Evolutionary conservation across 1,140 invertebrate species (phyloP).

Genomic region (Acromyrmex echinatior): DNA sequence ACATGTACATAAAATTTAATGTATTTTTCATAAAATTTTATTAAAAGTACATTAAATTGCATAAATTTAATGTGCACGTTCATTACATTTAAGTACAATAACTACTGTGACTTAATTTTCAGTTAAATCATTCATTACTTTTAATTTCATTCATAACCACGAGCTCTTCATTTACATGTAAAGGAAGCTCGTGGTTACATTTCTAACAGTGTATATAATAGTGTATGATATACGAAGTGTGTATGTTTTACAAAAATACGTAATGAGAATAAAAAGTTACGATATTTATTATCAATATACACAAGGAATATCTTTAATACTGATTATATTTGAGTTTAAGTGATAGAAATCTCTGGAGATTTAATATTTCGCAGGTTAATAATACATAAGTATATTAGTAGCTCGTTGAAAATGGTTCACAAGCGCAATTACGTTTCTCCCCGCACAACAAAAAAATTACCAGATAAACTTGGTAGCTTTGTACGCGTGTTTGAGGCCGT

Average conservation of each 20-base stretch:
- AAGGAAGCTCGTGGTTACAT: too few species aligned
- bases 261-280: not conserved
- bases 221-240: not conserved
- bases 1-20: too few species aligned
- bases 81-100: too few species aligned
- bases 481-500: slow-evolving; percentile 11
- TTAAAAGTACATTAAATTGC: too few species aligned
- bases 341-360: not conserved
- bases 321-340: not conserved
- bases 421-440: slow-evolving; percentile 11
- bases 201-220: too few species aligned
- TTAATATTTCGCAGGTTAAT: not conserved
- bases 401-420: slow-evolving; percentile 10
- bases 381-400: not conserved
- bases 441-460: not conserved
- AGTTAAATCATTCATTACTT: too few species aligned
- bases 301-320: not conserved
- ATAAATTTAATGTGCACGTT: too few species aligned
- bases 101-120: too few species aligned
- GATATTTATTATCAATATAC: too few species aligned
- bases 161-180: too few species aligned
- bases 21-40: too few species aligned
- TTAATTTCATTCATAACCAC: too few species aligned
- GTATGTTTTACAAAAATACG: not conserved
- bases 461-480: slow-evolving; percentile 34